Evolutionary conservation across 2,797 vertebrate genomes (phyloP), one percentile per base, ranked within the genome.

Genomic region (Spinus pinus): DNA sequence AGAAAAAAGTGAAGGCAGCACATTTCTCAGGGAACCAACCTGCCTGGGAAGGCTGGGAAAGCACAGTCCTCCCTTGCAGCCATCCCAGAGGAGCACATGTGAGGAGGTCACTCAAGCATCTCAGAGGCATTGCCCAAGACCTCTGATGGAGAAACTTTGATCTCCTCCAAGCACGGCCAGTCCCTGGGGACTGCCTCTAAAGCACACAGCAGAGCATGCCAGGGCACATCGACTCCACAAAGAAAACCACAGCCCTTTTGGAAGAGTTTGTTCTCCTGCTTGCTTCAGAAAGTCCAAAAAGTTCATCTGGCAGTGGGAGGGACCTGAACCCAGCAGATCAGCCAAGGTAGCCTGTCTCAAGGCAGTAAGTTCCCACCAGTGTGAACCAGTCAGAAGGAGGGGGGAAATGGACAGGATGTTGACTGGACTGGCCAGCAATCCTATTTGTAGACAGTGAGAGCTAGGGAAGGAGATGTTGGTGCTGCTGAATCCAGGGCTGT

Each of bases 1-100:
- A 62, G 5, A 71, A n/a, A 3, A 51, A 35, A 6, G 50, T 9
- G 5, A 80, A 90, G 23, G 21, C 56, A 84, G 49, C 6, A 33
- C 22, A 42, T 15, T 77, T 72, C 81, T 33, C 51, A 58, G 53
- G 49, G 51, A 81, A 75, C 33, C 49, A 50, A 58, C 18, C 17
- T 0, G 0, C 5, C 37, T 1, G 0, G 6, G 2, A 27, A 86
- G 33, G 56, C 24, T 6, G 4, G 56, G 46, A 83, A 71, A 19
- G 27, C 23, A 79, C n/a, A 19, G 21, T 60, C 49, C 33, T 56
- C 19, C 35, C 42, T 15, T 69, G 10, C 31, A 71, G 33, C n/a
- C 15, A 0, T 62, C 80, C 73, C 44, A 3, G 7, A 88, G 35
- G 4, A 75, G 12, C 14, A 25, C 15, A 15, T 1, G 2, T 14